A percentile compares a stretch with the other conserved stretches of the same genome.
Conservation (phyloP, 2,113 vertebrate genomes). For the Motacilla alba region DNA sequence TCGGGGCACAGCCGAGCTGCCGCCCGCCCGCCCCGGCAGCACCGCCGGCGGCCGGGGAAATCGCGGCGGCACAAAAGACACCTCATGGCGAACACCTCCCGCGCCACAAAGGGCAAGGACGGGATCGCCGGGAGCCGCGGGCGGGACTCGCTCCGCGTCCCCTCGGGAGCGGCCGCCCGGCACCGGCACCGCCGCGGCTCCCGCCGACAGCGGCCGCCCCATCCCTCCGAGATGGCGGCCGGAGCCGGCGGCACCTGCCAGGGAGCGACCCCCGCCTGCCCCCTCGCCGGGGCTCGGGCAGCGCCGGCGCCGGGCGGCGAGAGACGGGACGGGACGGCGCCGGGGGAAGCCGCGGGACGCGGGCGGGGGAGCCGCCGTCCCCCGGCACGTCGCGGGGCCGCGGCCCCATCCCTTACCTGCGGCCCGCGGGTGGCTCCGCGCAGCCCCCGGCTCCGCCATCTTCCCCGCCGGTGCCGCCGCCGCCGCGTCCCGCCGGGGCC, state of each 20-base stretch:
- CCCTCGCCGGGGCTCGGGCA: neutral
- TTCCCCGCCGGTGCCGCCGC: neutral
- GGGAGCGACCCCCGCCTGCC: neutral
- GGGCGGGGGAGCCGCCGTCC: neutral
- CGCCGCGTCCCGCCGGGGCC: neutral
- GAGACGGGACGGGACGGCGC: neutral
- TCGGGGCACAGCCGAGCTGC: neutral
- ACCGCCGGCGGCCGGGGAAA: neutral
- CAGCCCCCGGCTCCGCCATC: slow-evolving; percentile 40
- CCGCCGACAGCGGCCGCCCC: neutral
- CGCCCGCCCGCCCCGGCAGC: neutral
- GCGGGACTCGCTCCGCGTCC: neutral
- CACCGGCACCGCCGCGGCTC: neutral
- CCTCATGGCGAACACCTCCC: neutral
- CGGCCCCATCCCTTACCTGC: slow-evolving; percentile 34
- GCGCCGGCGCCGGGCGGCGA: neutral
- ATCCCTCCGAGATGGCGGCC: neutral
- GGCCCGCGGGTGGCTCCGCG: slow-evolving; percentile 44
- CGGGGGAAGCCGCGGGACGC: neutral
- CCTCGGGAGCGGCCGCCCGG: neutral
- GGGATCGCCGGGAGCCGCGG: neutral
- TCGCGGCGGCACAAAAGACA: neutral
- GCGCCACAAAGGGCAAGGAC: neutral
- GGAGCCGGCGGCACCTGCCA: neutral
- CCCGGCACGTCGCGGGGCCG: neutral